These are phyloP conservation scores for Macropus fuliginosus DNA, from an alignment of 2,797 vertebrate species.

Conservation along the genomic window DNA sequence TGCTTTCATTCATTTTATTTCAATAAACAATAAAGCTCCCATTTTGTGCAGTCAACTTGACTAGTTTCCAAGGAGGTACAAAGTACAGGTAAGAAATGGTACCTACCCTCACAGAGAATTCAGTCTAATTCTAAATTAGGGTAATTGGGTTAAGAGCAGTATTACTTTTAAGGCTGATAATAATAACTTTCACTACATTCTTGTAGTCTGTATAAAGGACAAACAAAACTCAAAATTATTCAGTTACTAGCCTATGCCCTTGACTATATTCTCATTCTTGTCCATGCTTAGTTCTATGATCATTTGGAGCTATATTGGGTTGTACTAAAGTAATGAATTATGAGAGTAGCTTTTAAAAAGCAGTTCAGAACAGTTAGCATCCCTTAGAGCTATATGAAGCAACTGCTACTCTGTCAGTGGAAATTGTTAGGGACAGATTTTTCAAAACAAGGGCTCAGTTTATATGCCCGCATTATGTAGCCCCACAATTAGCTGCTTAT, in stretches of 20 bases:
- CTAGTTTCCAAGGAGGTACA: background rate
- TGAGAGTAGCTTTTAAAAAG: background rate
- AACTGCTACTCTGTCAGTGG: constrained; percentile 2
- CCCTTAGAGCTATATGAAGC: background rate
- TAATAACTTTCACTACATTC: background rate
- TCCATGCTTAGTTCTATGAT: constrained; percentile 1
- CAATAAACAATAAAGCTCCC: background rate
- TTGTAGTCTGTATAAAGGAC: background rate
- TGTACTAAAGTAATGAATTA: constrained; percentile 15
- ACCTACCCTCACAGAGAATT: background rate
- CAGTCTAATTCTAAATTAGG: background rate
- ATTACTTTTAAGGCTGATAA: background rate
- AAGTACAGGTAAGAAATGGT: background rate
- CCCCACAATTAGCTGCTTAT: background rate
- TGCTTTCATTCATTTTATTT: background rate
- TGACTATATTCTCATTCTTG: background rate
- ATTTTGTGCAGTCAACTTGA: background rate
- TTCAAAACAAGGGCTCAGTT: constrained; percentile 22
- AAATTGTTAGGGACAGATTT: constrained; percentile 33
- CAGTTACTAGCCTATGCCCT: constrained; percentile 16
- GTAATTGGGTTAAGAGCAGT: background rate
- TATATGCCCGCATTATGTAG: background rate
- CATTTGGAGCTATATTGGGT: constrained; percentile 38
- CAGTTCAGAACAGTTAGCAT: constrained; percentile 20
- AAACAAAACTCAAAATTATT: background rate